Conservation (phyloP, 2,888 invertebrate species). For the Drosophila emarginata region DNA sequence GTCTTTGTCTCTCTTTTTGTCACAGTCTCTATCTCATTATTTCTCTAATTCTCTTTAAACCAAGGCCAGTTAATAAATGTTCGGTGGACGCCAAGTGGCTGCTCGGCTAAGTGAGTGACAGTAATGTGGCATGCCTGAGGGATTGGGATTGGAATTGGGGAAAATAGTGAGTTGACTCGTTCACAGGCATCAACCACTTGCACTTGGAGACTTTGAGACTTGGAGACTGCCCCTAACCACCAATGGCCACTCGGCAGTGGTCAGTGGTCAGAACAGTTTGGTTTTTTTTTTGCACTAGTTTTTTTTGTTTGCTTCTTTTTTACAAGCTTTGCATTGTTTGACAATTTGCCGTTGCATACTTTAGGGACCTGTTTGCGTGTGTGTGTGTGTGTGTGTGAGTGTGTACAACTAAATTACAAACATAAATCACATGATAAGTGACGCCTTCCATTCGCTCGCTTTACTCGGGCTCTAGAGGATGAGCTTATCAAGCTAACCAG, state of each 20-base stretch:
- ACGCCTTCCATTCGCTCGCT: constrained; percentile 52
- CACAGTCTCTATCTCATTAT: not conserved
- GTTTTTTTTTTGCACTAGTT: constrained; percentile 9
- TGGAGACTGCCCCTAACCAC: constrained; percentile 4
- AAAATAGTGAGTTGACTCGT: not conserved
- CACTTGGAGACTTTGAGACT: not conserved
- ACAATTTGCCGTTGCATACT: constrained; percentile 61
- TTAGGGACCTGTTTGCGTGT: constrained; percentile 44
- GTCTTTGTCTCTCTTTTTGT: not conserved
- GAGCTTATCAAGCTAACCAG: constrained; percentile 67
- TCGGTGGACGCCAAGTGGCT: constrained; percentile 18
- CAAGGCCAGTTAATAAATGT: constrained; percentile 49
- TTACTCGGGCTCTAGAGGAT: constrained; percentile 32
- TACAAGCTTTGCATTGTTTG: constrained; percentile 63
- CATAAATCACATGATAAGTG: constrained; percentile 76
- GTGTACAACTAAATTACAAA: constrained; percentile 64
- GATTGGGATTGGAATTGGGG: not conserved
- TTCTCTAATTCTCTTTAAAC: not conserved
- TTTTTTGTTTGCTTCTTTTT: constrained; percentile 15
- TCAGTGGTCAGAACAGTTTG: constrained; percentile 10
- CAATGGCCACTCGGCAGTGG: constrained; percentile 15
- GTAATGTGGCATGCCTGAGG: constrained; percentile 54
- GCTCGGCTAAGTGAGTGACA: constrained; percentile 22
- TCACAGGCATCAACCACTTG: not conserved
- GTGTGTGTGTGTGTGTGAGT: constrained; percentile 16